Base-by-base conservation (phyloP, 2,797 vertebrate genomes). In the Pipistrellus kuhlii region DNA sequence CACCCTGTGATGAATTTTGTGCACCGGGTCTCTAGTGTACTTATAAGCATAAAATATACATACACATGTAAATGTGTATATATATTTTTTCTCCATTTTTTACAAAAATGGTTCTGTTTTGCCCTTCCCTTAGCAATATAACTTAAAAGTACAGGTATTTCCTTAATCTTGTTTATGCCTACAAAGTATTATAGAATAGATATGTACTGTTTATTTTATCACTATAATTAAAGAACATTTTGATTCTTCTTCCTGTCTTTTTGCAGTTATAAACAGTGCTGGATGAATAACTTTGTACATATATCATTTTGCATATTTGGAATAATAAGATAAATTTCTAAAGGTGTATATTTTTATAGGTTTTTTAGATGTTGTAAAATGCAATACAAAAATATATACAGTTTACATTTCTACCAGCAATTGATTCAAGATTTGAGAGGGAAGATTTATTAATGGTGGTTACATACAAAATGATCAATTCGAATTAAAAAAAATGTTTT, bases 261-360 rank as follows among this genome's bases (percentile, higher is more conserved):
- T 88, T 62, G 32, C 41, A 73, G 1, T 62, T 89, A 59, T 5
- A 88, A 89, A 66, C 27, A 90, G 23, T 90, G 17, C 38, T 81
- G 17, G 71, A 30, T 75, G 35, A 85, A 59, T 95, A 92, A 68
- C 32, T 38, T 93, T 57, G 38, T 71, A 64, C 25, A 66, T 90
- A 48, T 87, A 20, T 68, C n/a, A 86, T 71, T 95, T 87, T 95
- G 14, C 14, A 23, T 90, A 46, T 86, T 86, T 93, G 20, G 46
- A 84, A 81, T 88, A 90, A 78, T 90, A 76, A 86, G 44, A 66
- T 86, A 83, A 83, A 78, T 85, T 85, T 89, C 68, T 38, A 69
- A 69, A 44, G 38, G 32, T 62, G 21, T 46, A 18, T 81, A 69
- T 46, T 89, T 91, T 76, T 88, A 8, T 75, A 73, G 53, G n/a